Evolutionary conservation across 2,113 vertebrate genomes (phyloP).

Genomic region (Vulpes vulpes): DNA sequence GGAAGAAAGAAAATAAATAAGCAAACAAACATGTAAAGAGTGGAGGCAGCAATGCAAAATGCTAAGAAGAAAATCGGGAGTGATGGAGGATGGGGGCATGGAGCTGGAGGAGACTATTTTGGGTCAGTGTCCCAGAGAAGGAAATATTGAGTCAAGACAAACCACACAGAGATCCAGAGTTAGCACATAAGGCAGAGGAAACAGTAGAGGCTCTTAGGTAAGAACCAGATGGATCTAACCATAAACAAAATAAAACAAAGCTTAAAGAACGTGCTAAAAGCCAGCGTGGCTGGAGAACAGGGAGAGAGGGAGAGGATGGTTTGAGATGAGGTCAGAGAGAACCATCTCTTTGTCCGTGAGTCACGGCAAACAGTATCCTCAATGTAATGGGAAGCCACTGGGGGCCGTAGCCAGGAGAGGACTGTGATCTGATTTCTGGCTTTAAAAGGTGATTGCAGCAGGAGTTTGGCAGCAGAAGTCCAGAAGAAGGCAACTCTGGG

Average conservation of each 20-base stretch:
- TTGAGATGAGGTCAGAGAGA: background rate
- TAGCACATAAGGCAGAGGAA: background rate
- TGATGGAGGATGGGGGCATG: too few species aligned
- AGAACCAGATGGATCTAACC: background rate
- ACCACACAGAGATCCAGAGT: background rate
- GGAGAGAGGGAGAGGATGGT: background rate
- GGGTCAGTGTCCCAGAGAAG: background rate
- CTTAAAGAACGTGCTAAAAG: background rate
- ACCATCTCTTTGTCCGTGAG: background rate
- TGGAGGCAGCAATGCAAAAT: background rate
- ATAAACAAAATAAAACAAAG: constrained; percentile 1
- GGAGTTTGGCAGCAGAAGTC: background rate
- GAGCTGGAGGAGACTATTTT: background rate
- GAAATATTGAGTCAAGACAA: background rate
- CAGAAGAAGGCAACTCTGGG: background rate
- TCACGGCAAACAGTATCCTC: too few species aligned
- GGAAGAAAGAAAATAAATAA: background rate
- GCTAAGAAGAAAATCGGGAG: background rate
- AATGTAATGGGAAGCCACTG: background rate
- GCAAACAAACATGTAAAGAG: background rate
- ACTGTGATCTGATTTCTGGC: background rate
- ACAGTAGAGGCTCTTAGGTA: background rate
- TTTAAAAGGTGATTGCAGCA: background rate
- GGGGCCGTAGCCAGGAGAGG: background rate
- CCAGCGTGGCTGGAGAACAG: background rate